Percentiles rank a stretch among this genome's conserved stretches.
Conservation (phyloP, 2,113 vertebrate species). For the Phylloscopus trochilus region DNA sequence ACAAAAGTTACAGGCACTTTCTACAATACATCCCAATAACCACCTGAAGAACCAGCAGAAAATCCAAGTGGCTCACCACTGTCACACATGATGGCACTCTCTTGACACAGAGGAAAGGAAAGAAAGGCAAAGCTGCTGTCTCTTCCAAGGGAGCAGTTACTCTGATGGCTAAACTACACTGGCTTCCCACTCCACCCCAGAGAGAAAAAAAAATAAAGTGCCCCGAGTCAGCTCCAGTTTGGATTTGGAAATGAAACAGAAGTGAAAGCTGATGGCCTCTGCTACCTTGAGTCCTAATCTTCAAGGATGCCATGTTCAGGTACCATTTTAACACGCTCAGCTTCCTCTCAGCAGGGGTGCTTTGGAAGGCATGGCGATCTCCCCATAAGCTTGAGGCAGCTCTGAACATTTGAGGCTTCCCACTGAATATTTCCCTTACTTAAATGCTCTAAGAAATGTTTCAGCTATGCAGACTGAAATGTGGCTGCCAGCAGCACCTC, state of each 20-base stretch:
- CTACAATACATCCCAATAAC: neutral
- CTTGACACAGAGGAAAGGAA: neutral
- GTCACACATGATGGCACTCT: rapidly evolving
- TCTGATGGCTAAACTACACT: neutral
- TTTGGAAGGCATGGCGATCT: neutral
- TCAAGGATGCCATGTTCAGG: neutral
- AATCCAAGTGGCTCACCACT: neutral
- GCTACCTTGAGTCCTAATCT: neutral
- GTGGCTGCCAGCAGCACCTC: neutral
- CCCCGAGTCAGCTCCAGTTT: neutral
- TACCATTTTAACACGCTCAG: neutral
- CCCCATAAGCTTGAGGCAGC: neutral
- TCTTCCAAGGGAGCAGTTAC: neutral
- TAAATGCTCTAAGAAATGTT: neutral
- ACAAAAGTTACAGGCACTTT: neutral
- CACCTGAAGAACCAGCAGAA: neutral
- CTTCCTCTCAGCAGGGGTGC: neutral
- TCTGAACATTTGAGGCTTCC: neutral
- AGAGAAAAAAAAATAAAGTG: neutral
- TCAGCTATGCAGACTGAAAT: neutral
- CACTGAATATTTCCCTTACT: neutral
- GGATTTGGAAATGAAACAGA: neutral
- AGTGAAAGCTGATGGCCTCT: neutral
- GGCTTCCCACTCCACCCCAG: neutral
- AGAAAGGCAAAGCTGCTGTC: neutral